phyloP scores from a whole-genome alignment of 2,888 invertebrate species.

The Sepiola atlantica region DNA sequence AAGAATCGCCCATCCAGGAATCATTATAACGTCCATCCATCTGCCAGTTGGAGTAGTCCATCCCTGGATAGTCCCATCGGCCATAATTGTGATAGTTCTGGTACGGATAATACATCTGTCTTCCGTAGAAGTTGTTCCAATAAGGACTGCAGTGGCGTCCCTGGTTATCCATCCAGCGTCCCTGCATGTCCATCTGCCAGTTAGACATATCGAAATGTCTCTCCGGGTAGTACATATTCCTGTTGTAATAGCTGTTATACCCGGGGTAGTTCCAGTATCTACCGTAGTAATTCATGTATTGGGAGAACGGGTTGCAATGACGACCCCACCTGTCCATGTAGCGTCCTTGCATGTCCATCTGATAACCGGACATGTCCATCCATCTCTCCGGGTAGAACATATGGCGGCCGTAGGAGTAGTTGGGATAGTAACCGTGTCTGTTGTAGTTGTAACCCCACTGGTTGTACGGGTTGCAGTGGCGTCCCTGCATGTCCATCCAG shows the following conservation, averaged over 20 bases:
- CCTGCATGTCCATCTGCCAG: slow-evolving; percentile 40
- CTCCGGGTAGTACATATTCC: slow-evolving; percentile 39
- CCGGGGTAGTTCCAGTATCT: not conserved
- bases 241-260: not conserved
- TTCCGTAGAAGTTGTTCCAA: not conserved
- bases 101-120: not conserved
- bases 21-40: not conserved
- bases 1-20: not conserved
- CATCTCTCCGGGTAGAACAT: slow-evolving; percentile 34
- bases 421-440: not conserved
- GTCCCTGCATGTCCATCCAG: slow-evolving; percentile 13
- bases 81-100: not conserved
- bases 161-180: slow-evolving; percentile 36
- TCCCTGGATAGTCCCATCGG: not conserved
- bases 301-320: slow-evolving; percentile 15
- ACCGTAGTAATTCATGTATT: not conserved
- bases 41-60: not conserved
- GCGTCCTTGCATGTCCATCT: slow-evolving; percentile 36
- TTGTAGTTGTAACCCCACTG: not conserved
- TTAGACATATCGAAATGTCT: slow-evolving; percentile 34
- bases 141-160: not conserved
- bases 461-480: slow-evolving; percentile 11
- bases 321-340: slow-evolving; percentile 38
- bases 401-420: slow-evolving; percentile 2
- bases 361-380: slow-evolving; percentile 39